phyloP scores from a whole-genome alignment of 1,140 invertebrate genomes.

The Hycleus cichorii region DNA sequence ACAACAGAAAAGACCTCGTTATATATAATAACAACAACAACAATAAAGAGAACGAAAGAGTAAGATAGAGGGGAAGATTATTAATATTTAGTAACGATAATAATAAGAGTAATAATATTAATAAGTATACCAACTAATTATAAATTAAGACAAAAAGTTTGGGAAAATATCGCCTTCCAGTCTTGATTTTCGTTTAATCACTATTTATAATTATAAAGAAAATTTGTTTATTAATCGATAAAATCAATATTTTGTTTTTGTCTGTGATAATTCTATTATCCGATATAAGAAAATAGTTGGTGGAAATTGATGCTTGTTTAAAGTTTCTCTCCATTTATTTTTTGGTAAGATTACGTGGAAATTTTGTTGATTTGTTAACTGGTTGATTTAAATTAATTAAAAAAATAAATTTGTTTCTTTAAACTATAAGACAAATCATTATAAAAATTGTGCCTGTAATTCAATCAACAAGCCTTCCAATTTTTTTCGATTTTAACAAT shows the following conservation, averaged over 20 bases:
- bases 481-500: background rate
- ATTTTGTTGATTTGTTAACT: conserved; percentile 8
- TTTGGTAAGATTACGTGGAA: conserved; percentile 2
- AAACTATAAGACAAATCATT: conserved; percentile 13
- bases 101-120: background rate
- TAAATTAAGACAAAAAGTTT: too few species aligned
- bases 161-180: background rate
- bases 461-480: conserved; percentile 8
- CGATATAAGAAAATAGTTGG: conserved; percentile 3
- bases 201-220: background rate
- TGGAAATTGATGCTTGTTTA: conserved; percentile 2
- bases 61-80: background rate
- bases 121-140: too few species aligned
- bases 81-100: conserved; percentile 2
- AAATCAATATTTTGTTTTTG: background rate
- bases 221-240: background rate
- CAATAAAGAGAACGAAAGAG: background rate
- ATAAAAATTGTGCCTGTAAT: conserved; percentile 8
- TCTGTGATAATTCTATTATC: background rate
- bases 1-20: conserved; percentile 46
- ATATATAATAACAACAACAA: conserved; percentile 37
- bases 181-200: background rate
- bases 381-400: conserved; percentile 5
- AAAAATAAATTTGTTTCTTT: background rate
- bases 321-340: background rate